Evolutionary conservation across 1,140 invertebrate species (phyloP), one percentile per base, ranked within the genome.

Genomic region (Ceratina australensis): DNA sequence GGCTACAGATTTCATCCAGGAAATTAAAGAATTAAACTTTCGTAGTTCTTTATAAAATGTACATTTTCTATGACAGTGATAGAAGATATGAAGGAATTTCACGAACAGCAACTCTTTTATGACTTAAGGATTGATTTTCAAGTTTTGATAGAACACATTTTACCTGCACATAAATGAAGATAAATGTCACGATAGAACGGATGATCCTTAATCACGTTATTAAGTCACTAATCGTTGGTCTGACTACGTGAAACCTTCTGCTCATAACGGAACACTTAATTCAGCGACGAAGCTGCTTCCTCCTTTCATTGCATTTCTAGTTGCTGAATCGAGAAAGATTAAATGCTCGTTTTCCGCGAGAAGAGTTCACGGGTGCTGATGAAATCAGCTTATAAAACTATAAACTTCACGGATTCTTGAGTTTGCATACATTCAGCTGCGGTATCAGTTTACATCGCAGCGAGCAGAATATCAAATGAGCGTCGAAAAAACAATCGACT

Each of bases 161-260:
- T n/a, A n/a, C n/a, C n/a, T n/a, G n/a, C n/a, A n/a, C n/a, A n/a
- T n/a, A n/a, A n/a, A n/a, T n/a, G n/a, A n/a, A n/a, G n/a, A n/a
- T n/a, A n/a, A n/a, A n/a, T n/a, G n/a, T n/a, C n/a, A n/a, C n/a
- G n/a, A n/a, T n/a, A n/a, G n/a, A n/a, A 42, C 8, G 7, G 33
- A 78, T 75, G 74, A 56, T 63, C 69, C 74, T 83, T 86, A 88
- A 88, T 81, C 82, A 85, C 80, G 79, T 87, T 87, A 87, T 88
- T 88, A 84, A 82, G 75, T 76, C 82, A 86, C 82, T 89, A 87
- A 89, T 88, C 81, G 86, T 89, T 82, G 80, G 71, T 81, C 73
- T 83, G 87, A 87, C 83, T 80, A 87, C 86, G 81, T 87, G 78
- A 86, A 82, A 81, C 56, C 60, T 64, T 79, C 74, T 63, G 68